Evolutionary conservation across 2,113 vertebrate genomes (phyloP).

Genomic region (Neotoma lepida): DNA sequence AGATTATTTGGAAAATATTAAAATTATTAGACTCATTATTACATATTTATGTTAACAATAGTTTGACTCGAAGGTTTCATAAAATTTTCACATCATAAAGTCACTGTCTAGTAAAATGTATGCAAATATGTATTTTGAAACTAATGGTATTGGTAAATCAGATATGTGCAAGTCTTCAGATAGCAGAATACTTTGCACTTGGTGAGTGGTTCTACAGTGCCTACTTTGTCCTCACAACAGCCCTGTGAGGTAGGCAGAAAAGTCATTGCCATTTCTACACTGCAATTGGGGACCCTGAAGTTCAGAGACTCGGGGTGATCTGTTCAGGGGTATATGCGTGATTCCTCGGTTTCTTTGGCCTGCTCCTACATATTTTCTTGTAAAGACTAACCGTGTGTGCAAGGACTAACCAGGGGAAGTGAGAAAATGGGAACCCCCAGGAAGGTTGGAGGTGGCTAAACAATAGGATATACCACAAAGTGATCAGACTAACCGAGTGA

Average conservation of each 20-base stretch:
- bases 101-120: conserved; percentile 50
- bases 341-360: not conserved
- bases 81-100: conserved; percentile 27
- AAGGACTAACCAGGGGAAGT: not conserved
- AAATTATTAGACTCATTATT: conserved; percentile 41
- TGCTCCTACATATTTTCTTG: not conserved
- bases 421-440: not conserved
- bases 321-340: not conserved
- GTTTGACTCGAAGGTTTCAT: conserved; percentile 11
- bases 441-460: not conserved
- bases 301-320: not conserved
- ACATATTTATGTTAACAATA: conserved; percentile 15
- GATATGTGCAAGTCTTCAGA: not conserved
- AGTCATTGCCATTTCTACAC: not conserved
- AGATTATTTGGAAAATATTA: conserved; percentile 53
- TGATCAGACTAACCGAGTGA: not conserved
- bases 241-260: conserved; percentile 53
- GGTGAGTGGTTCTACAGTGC: conserved; percentile 35
- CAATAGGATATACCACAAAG: not conserved
- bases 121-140: conserved; percentile 24
- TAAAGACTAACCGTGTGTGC: not conserved
- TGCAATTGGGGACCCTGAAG: not conserved
- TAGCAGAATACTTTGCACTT: not conserved
- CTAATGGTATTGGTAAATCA: conserved; percentile 43
- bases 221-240: conserved; percentile 50